Evolutionary conservation across 2,888 invertebrate genomes (phyloP).

Genomic region (Sinhomidia bicolor): DNA sequence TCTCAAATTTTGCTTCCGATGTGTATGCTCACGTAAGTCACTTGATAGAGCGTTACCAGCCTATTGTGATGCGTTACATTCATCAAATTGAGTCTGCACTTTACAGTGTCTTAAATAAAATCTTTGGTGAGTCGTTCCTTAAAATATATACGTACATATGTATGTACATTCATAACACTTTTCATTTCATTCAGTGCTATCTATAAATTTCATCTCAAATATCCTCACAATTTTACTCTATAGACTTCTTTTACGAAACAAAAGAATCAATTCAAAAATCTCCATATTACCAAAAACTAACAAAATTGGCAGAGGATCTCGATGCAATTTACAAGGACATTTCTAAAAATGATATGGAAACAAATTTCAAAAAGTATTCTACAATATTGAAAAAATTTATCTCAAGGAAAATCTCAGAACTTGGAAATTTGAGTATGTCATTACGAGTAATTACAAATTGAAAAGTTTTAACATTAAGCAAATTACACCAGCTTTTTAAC

Average conservation of each 20-base stretch:
- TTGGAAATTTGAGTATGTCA: slow-evolving; percentile 61
- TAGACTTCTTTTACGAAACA: slow-evolving; percentile 91
- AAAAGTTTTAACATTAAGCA: not conserved
- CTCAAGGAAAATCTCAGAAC: slow-evolving; percentile 56
- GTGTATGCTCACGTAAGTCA: slow-evolving; percentile 57
- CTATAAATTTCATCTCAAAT: too few species aligned
- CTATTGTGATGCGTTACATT: slow-evolving; percentile 65
- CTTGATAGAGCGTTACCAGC: slow-evolving; percentile 74
- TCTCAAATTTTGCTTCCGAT: slow-evolving; percentile 61
- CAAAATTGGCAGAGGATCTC: slow-evolving; percentile 90
- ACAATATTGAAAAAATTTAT: slow-evolving; percentile 86
- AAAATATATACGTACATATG: not conserved
- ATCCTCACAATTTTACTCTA: slow-evolving; percentile 36
- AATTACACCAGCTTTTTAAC: too few species aligned
- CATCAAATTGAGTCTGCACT: slow-evolving; percentile 75
- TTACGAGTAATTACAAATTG: not conserved
- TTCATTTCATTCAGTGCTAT: too few species aligned
- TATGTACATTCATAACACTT: too few species aligned
- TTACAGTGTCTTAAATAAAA: slow-evolving; percentile 67
- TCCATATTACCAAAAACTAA: slow-evolving; percentile 90
- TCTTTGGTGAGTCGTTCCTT: slow-evolving; percentile 73
- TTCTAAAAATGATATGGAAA: slow-evolving; percentile 88
- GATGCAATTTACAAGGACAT: slow-evolving; percentile 91
- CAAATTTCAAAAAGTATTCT: slow-evolving; percentile 90
- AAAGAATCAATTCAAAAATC: slow-evolving; percentile 90